Evolutionary conservation across 2,888 invertebrate genomes (phyloP), one percentile per base, ranked within the genome.

Genomic region (Busseola fusca): DNA sequence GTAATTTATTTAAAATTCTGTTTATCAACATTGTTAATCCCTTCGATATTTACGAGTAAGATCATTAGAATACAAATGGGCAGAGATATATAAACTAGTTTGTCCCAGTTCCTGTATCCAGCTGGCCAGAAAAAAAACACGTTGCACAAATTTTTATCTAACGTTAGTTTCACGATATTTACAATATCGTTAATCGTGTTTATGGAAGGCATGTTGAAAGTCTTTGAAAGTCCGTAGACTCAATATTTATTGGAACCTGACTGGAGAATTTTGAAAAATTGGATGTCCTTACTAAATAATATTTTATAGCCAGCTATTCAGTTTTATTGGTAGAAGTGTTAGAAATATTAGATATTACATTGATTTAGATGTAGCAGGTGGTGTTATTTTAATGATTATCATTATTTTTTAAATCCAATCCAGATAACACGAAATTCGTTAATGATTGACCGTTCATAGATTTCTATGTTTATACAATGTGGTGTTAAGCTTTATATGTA

Each of bases 151-250:
- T 86, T 84, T 80, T 84, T 80, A 76, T 78, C 73, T 83, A 79
- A 80, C 68, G 81, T 80, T 72, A 74, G 74, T 82, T 85, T 82
- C 72, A 79, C 68, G 63, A 83, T 86, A 87, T 89, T 89, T 86
- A 87, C 85, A 75, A 80, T 86, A 81, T 84, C 87, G 83, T 90
- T 85, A 89, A 88, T 89, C 80, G 84, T 77, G 77, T 89, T 90
- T 89, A 87, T 86, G 76, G 81, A 72, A 83, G 83, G 79, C 78
- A 66, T 78, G 77, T 84, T 84, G 80, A 83, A 85, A 83, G 82
- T 68, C 83, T 81, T 78, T 81, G 69, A 50, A 54, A 80, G 48
- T 34, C 57, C n/a, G 69, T 69, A 75, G 67, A 68, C 80, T 56
- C 65, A 69, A 63, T 79, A 74, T 74, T 78, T 81, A 83, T 71